These are phyloP conservation scores for Dynastes hyllus DNA, from an alignment of 2,888 invertebrate species.

Conservation along the genomic window DNA sequence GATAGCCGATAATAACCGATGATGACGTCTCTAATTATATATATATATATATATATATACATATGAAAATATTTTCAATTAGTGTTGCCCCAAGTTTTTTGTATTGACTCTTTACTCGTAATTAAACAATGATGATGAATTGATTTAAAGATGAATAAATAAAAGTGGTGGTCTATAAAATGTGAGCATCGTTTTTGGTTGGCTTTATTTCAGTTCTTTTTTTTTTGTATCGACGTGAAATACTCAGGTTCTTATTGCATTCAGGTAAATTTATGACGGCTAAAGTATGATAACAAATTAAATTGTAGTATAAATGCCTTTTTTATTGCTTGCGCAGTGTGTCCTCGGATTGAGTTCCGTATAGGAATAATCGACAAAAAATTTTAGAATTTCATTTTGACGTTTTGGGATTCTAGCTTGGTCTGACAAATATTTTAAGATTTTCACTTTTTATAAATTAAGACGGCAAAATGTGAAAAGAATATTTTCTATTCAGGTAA, in stretches of 20 bases:
- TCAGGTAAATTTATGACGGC: constrained; percentile 45
- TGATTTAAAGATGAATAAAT: constrained; percentile 59
- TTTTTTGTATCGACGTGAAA: constrained; percentile 19
- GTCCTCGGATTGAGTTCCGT: too few species aligned
- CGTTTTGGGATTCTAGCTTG: too few species aligned
- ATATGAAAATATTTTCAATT: constrained; percentile 14
- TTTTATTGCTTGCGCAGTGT: too few species aligned
- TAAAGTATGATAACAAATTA: not conserved
- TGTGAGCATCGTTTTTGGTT: constrained; percentile 43
- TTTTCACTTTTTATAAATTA: too few species aligned
- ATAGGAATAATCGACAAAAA: too few species aligned
- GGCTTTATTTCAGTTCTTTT: constrained; percentile 57
- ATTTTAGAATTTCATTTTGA: too few species aligned
- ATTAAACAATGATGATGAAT: constrained; percentile 57
- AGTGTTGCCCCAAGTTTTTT: constrained; percentile 50
- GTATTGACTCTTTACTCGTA: constrained; percentile 51
- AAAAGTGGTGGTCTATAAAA: constrained; percentile 64
- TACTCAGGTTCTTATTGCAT: constrained; percentile 4
- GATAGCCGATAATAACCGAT: not conserved
- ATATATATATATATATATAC: constrained; percentile 2
- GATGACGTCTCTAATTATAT: constrained; percentile 1
- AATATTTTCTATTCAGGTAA: too few species aligned
- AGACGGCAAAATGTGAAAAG: too few species aligned
- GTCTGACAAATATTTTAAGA: too few species aligned
- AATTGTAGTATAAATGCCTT: too few species aligned